phyloP scores from a whole-genome alignment of 2,797 vertebrate species.

The Sebastes hubbsi region DNA sequence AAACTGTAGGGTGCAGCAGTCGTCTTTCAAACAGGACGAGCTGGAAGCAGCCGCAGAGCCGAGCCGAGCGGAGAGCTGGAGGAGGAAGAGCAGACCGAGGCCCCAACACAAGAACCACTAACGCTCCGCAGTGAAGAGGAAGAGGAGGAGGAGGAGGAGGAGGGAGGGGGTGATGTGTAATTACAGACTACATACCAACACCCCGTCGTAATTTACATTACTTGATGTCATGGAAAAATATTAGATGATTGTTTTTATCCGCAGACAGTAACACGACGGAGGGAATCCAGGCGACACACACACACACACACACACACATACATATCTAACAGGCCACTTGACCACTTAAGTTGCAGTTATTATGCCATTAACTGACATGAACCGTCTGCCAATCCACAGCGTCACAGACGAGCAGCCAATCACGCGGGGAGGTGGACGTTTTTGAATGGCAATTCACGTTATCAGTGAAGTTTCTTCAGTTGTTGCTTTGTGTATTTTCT shows the following conservation, averaged over 20 bases:
- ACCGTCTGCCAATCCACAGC: constrained; percentile 42
- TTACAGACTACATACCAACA: constrained; percentile 78
- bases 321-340: constrained; percentile 50
- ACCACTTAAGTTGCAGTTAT: constrained; percentile 63
- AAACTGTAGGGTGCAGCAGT: constrained; percentile 99
- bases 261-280: constrained; percentile 31
- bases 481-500: background rate
- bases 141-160: constrained; percentile 5
- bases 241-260: constrained; percentile 67
- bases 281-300: constrained; percentile 32
- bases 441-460: background rate
- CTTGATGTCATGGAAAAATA: constrained; percentile 67
- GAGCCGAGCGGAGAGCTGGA: constrained; percentile 27
- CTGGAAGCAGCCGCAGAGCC: constrained; percentile 32
- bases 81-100: constrained; percentile 36
- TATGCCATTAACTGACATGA: constrained; percentile 46
- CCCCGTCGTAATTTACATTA: constrained; percentile 68
- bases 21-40: constrained; percentile 88
- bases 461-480: background rate
- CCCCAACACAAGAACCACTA: constrained; percentile 31
- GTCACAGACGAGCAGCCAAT: constrained; percentile 46
- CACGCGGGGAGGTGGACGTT: background rate
- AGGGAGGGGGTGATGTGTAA: constrained; percentile 55
- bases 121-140: constrained; percentile 28
- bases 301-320: constrained; percentile 9